Evolutionary conservation across 2,113 vertebrate species (phyloP), one percentile per base, ranked within the genome.

Genomic region (Aramus guarauna): DNA sequence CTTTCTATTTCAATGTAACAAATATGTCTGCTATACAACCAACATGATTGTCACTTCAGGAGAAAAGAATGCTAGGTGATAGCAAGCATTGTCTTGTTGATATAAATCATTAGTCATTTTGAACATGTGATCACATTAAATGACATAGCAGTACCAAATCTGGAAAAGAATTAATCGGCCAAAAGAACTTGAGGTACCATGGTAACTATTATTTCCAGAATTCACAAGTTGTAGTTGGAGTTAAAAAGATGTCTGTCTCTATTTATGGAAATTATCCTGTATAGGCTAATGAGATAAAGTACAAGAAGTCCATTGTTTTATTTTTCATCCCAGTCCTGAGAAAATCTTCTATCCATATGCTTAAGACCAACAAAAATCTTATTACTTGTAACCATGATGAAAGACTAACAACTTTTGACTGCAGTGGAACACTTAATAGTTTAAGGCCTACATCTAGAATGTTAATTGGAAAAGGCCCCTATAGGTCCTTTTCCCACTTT

Each of bases 191-290:
- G 34, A 50, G 27, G 29, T 56, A 76, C 81, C 67, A 88, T 72
- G 41, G 64, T 69, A 97, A 94, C 81, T 87, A 79, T 84, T 86
- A 72, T 88, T 96, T 94, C 37, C 47, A 73, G 48, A 94, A 93
- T 67, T 73, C 50, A 41, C 16, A 79, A 88, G 34, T 64, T 78
- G 62, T 48, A 72, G 19, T 32, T 79, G 29, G 15, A 84, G 17
- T 58, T 66, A 34, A 88, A 91, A 95, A 66, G 10, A 69, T 45
- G 8, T 68, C 47, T 92, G 20, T 50, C 39, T 53, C 15, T 85
- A 74, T 83, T 85, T 80, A 34, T 62, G 63, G 71, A 84, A 87
- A 75, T 71, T 52, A 62, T 15, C 18, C 91, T 68, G 22, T 45
- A 79, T 15, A 90, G 34, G 9, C 4, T 75, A 77, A 59, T 9